Base-by-base conservation (phyloP, 2,888 invertebrate genomes). In the Dyspetes luteomarginatus region DNA sequence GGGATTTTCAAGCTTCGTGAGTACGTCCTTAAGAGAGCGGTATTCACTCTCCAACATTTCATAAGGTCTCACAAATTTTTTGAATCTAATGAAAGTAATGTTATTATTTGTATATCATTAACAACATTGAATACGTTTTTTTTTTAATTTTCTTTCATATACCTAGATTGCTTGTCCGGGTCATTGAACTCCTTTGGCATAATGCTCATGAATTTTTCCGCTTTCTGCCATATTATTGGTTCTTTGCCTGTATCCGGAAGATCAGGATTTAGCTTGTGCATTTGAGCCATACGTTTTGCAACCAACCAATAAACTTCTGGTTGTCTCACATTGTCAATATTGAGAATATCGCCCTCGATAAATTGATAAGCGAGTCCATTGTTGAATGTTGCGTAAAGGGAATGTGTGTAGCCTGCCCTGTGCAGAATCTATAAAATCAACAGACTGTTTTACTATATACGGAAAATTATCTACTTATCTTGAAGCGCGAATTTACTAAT, bases 351-450 rank as follows among this genome's bases (percentile, higher is more conserved):
- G 56, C 99, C 99, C 83, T 96, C 96, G 83, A 96, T 94, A 91
- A 95, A 97, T 91, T 97, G 96, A 92, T 99, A 99, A 48, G 96
- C 97, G 84, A 99, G 93, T 9, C 99, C 99, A 94, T 99, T 99
- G 86, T 95, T 94, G 92, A 99, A 99, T 58, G 96, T 95, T 62
- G 97, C 98, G 93, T 97, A 98, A 56, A 99, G 93, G 60, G 95
- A 94, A 67, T 98, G 97, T 55, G 98, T 97, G 86, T 97, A 94
- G 17, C 96, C 96, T 85, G 95, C 94, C 79, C 94, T 93, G 90
- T 97, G 94, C 82, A 97, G 92, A 83, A 95, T 86, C 93, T 93
- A 89, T 56, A 84, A 76, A 68, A 76, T 30, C 3, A 72, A 36
- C 17, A 56, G 5, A 62, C n/a, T 4, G n/a, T 65, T 56, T 26